Percentiles rank a stretch among this genome's conserved stretches.
These are phyloP conservation scores for Dasypus novemcinctus DNA, from an alignment of 2,113 vertebrate genomes.

Conservation along the genomic window DNA sequence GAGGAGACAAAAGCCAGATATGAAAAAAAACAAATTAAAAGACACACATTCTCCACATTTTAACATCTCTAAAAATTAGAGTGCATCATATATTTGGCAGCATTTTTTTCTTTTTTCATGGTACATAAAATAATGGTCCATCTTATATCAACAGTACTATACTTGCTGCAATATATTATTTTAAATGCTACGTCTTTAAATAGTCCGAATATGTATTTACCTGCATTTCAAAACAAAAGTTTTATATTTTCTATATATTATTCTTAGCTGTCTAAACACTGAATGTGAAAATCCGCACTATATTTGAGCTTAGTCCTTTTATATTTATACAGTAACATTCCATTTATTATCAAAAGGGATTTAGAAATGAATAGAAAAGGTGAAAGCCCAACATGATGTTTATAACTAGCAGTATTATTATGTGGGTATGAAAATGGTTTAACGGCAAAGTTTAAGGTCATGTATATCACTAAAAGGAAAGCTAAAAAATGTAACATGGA, in stretches of 20 bases:
- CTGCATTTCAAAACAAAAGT: conserved; percentile 9
- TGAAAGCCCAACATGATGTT: too few species aligned
- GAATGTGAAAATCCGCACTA: not conserved
- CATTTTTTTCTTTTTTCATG: not conserved
- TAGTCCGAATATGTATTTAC: conserved; percentile 7
- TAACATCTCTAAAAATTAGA: not conserved
- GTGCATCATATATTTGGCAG: not conserved
- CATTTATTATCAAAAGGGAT: not conserved
- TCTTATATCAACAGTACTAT: conserved; percentile 5
- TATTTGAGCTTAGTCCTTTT: not conserved
- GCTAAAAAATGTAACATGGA: too few species aligned
- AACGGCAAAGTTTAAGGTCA: too few species aligned
- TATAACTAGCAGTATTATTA: too few species aligned
- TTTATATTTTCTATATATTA: not conserved
- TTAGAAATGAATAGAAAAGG: too few species aligned
- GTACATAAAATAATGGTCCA: not conserved
- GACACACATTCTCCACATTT: not conserved
- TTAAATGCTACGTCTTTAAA: not conserved
- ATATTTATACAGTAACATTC: not conserved
- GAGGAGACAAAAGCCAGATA: not conserved
- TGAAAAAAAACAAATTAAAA: not conserved
- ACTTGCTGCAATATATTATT: conserved; percentile 1
- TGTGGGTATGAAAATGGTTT: too few species aligned
- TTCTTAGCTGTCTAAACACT: not conserved
- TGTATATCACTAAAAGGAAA: too few species aligned